A percentile compares a stretch with the other conserved stretches of the same genome.
phyloP scores from a whole-genome alignment of 2,797 vertebrate genomes.

The Gambelia wislizenii region DNA sequence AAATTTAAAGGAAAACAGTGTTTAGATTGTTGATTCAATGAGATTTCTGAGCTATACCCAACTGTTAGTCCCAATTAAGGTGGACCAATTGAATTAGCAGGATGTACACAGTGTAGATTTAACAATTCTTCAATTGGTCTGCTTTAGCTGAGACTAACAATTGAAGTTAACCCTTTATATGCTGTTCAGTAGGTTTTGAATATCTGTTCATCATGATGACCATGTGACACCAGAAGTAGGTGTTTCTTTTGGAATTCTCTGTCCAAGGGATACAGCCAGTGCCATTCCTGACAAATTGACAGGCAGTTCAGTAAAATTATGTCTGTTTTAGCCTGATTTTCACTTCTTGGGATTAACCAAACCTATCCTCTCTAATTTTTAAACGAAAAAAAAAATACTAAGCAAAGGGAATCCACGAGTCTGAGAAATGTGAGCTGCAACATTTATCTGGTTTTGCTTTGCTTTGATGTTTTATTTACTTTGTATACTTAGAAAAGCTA shows the following conservation, averaged over 20 bases:
- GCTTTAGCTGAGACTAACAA: no score
- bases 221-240: not conserved
- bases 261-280: not conserved
- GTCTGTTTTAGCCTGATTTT: not conserved
- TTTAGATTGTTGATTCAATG: not conserved
- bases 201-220: not conserved
- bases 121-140: no score
- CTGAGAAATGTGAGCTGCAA: not conserved
- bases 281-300: not conserved
- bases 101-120: no score
- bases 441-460: slow-evolving; percentile 13
- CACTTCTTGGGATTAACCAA: not conserved
- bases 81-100: no score
- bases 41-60: no score
- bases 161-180: no score
- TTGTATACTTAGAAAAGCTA: not conserved
- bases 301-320: not conserved
- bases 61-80: no score
- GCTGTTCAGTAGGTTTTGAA: not conserved
- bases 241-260: not conserved
- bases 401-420: not conserved
- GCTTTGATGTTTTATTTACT: slow-evolving; percentile 7
- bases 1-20: not conserved
- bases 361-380: not conserved
- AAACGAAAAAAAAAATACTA: not conserved